A percentile compares a stretch with the other conserved stretches of the same genome.
phyloP scores from a whole-genome alignment of 2,113 vertebrate species.

The Mola mola region DNA sequence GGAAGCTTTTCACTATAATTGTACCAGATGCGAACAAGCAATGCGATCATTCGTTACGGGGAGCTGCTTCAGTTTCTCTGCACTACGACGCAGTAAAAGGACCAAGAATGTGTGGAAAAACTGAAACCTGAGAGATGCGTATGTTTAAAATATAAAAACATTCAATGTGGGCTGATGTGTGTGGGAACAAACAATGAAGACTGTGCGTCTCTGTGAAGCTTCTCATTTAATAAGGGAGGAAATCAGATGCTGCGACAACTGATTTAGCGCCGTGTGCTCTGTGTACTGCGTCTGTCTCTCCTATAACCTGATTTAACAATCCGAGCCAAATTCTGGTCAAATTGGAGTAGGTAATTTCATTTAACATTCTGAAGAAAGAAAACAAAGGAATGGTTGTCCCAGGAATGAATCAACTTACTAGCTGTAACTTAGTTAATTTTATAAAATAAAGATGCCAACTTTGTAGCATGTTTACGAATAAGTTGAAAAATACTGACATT shows the following conservation, averaged over 20 bases:
- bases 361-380: conserved; percentile 26
- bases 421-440: conserved; percentile 33
- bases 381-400: conserved; percentile 32
- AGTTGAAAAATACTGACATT: neutral
- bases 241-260: conserved; percentile 3
- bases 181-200: too few relatives aligned
- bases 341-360: conserved; percentile 10
- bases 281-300: conserved; percentile 29
- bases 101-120: too few relatives aligned
- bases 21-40: conserved; percentile 38
- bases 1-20: conserved; percentile 32
- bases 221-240: conserved; percentile 15
- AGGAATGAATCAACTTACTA: conserved; percentile 22
- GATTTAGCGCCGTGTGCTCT: neutral
- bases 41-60: conserved; percentile 6
- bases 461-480: too few relatives aligned
- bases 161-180: too few relatives aligned
- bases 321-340: conserved; percentile 21
- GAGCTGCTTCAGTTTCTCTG: neutral
- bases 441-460: too few relatives aligned
- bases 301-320: conserved; percentile 48
- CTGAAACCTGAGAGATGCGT: too few relatives aligned
- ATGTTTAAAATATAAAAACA: too few relatives aligned
- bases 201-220: conserved; percentile 1
- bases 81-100: conserved; percentile 2